Evolutionary conservation across 1,140 invertebrate species (phyloP).

Genomic region (Gonatopus flavifemur): DNA sequence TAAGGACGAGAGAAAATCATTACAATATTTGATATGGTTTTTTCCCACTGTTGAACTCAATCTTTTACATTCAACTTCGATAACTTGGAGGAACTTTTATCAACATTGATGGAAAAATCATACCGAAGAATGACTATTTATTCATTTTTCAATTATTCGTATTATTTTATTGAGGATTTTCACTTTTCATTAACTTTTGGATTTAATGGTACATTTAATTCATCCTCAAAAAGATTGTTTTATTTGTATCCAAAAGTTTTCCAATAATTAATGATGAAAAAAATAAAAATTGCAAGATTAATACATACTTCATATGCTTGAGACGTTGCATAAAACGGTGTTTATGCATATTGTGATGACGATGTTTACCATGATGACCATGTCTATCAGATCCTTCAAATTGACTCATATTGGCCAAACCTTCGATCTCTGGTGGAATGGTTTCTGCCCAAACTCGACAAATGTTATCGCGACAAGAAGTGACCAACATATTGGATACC

Average conservation of each 20-base stretch:
- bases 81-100: too few species aligned
- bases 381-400: slow-evolving; percentile 74
- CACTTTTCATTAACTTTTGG: too few species aligned
- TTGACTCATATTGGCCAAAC: slow-evolving; percentile 83
- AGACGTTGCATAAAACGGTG: slow-evolving; percentile 94
- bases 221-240: not conserved
- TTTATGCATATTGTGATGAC: slow-evolving; percentile 88
- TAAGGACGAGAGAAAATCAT: too few species aligned
- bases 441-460: slow-evolving; percentile 98
- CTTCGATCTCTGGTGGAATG: slow-evolving; percentile 88
- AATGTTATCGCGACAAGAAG: slow-evolving; percentile 97
- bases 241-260: too few species aligned
- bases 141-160: too few species aligned
- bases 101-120: too few species aligned
- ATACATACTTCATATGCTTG: slow-evolving; percentile 89
- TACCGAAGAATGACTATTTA: too few species aligned
- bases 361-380: slow-evolving; percentile 79
- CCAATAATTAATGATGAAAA: not conserved
- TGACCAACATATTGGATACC: slow-evolving; percentile 96
- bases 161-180: too few species aligned
- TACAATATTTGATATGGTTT: slow-evolving; percentile 12
- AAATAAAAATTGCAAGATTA: slow-evolving; percentile 6
- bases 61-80: too few species aligned
- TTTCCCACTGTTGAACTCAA: too few species aligned
- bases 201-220: slow-evolving; percentile 5